Evolutionary conservation across 2,797 vertebrate genomes (phyloP).

Genomic region (Bucorvus abyssinicus): DNA sequence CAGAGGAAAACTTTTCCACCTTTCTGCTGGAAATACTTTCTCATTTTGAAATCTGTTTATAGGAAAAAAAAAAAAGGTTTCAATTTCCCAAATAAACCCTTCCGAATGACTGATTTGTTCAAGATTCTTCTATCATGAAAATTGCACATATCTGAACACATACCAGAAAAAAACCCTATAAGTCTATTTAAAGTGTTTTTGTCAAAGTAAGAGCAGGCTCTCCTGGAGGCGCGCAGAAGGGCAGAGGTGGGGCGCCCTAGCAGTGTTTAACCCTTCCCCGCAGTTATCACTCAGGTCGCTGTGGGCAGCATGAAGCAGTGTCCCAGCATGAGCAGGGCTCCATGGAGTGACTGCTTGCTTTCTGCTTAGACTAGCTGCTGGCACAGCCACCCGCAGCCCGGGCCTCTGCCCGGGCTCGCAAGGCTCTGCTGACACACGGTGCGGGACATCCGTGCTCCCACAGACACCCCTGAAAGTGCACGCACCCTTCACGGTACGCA

Average conservation of each 20-base stretch:
- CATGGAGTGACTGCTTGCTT: rapidly evolving
- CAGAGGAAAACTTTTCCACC: neutral
- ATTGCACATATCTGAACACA: neutral
- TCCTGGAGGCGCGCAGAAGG: neutral
- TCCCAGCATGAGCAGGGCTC: neutral
- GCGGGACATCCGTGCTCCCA: neutral
- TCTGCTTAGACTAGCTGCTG: neutral
- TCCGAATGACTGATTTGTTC: neutral
- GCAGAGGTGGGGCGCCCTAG: neutral
- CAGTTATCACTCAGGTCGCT: neutral
- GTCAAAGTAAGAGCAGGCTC: neutral
- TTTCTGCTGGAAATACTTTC: neutral
- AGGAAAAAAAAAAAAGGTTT: neutral
- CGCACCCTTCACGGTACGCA: rapidly evolving
- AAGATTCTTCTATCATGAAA: neutral
- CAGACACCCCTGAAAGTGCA: rapidly evolving
- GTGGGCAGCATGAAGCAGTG: neutral
- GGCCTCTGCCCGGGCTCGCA: no score
- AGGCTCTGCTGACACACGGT: neutral
- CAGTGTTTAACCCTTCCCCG: neutral
- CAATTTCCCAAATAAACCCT: neutral
- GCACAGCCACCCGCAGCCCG: neutral
- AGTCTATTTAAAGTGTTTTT: neutral
- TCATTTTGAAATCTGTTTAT: neutral
- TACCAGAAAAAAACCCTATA: neutral